Evolutionary conservation across 2,113 vertebrate genomes (phyloP), one percentile per base, ranked within the genome.

Genomic region (Panthera leo): DNA sequence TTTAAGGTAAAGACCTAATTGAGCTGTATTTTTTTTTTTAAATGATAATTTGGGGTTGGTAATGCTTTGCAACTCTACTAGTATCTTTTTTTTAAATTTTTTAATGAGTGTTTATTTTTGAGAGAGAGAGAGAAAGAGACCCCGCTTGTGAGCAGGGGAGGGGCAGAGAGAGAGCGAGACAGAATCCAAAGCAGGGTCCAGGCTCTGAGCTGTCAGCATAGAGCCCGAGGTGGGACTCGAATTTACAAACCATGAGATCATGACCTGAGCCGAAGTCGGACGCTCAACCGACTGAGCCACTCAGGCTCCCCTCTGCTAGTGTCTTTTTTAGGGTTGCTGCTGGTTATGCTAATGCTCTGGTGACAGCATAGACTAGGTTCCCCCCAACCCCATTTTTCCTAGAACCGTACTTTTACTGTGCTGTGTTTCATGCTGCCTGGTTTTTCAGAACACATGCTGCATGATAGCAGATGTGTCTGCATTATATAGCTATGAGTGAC

Each of bases 371-470:
- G 58, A 45, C 1, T 29, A 25, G 42, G 11, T 29, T n/a, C 34
- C 18, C n/a, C 13, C 21, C 31, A 70, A 29, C 36, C 16, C 5
- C 0, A 1, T 36, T 34, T 89, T 63, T 71, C 65, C 10, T 78
- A 82, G 39, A 34, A n/a, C 36, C 0, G 0, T 0, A 0, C 3
- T 63, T 80, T 79, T 2, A 14, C 27, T 29, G 15, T 36, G 63
- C 42, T 12, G 1, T 83, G 42, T 95, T 55, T 23, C 18, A 10
- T 53, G 39, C 51, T 45, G 19, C 61, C 23, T 45, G 25, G 0
- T 21, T 90, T 89, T 78, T 68, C 61, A 87, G 79, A 92, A 48
- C 3, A 45, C 12, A 0, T 42, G 9, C 3, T 16, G 4, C 9
- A 18, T 21, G 14, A 1, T 34, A 18, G 51, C 31, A 42, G 55